phyloP scores from a whole-genome alignment of 2,113 vertebrate species.

The Caloenas nicobarica region DNA sequence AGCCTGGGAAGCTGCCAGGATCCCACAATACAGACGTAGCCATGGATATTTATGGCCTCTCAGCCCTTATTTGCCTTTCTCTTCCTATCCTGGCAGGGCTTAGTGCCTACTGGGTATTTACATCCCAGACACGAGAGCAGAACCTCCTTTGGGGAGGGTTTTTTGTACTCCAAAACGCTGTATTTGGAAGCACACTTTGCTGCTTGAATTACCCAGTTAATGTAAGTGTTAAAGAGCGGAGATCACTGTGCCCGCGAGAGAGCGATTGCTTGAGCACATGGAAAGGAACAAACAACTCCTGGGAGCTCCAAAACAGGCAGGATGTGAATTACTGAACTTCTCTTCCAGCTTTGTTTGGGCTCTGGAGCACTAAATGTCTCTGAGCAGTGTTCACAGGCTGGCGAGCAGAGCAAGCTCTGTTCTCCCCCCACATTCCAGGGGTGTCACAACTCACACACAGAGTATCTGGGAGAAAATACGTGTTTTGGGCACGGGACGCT shows the following conservation, averaged over 20 bases:
- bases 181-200: background rate
- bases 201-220: background rate
- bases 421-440: background rate
- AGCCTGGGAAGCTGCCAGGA: background rate
- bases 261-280: accelerated
- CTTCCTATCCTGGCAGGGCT: background rate
- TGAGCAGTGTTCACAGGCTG: background rate
- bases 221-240: background rate
- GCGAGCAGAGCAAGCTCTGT: background rate
- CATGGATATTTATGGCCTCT: background rate
- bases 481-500: background rate
- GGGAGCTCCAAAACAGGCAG: background rate
- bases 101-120: background rate
- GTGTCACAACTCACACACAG: accelerated
- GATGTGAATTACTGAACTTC: background rate
- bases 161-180: background rate
- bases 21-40: accelerated
- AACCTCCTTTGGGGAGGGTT: background rate
- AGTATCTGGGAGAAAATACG: background rate
- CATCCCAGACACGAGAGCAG: background rate
- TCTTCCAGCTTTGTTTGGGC: background rate
- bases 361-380: background rate
- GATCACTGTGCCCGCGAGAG: background rate
- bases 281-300: background rate
- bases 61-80: background rate